These are phyloP conservation scores for Salvelinus sp. DNA, from an alignment of 2,113 vertebrate species.

Conservation along the genomic window DNA sequence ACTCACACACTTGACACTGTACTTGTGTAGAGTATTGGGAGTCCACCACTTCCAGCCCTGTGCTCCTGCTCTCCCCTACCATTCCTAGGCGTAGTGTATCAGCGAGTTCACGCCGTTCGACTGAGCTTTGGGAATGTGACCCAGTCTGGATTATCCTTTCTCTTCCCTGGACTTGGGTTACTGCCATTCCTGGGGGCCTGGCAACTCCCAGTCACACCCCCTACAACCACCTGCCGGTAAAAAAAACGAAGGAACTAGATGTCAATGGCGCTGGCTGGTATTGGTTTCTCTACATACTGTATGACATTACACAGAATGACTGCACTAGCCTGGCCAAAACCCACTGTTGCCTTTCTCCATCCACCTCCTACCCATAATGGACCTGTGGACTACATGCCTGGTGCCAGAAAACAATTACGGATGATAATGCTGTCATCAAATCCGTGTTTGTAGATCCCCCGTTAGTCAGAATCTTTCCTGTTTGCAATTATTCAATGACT, in stretches of 20 bases:
- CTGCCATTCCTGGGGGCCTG: neutral
- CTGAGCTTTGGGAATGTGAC: conserved; percentile 26
- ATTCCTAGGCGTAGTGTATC: conserved; percentile 8
- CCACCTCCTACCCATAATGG: neutral
- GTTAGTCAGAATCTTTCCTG: neutral
- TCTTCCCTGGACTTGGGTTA: neutral
- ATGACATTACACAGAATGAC: neutral
- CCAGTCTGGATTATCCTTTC: conserved; percentile 19
- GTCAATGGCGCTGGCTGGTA: no score
- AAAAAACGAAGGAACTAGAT: no score
- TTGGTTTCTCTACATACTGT: neutral
- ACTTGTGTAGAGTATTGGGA: neutral
- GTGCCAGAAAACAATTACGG: neutral
- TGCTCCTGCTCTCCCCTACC: neutral
- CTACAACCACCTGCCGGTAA: no score
- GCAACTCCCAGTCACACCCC: neutral
- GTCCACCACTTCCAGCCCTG: neutral
- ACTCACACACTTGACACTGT: no score
- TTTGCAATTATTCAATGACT: neutral
- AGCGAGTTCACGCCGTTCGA: conserved; percentile 15
- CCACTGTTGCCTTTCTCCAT: no score
- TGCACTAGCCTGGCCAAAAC: no score
- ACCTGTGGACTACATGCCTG: neutral
- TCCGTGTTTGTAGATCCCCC: neutral
- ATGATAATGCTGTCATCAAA: neutral